A percentile compares a stretch with the other conserved stretches of the same genome.
These are phyloP conservation scores for Polymixis lichenea DNA, from an alignment of 2,888 invertebrate species.

Conservation along the genomic window DNA sequence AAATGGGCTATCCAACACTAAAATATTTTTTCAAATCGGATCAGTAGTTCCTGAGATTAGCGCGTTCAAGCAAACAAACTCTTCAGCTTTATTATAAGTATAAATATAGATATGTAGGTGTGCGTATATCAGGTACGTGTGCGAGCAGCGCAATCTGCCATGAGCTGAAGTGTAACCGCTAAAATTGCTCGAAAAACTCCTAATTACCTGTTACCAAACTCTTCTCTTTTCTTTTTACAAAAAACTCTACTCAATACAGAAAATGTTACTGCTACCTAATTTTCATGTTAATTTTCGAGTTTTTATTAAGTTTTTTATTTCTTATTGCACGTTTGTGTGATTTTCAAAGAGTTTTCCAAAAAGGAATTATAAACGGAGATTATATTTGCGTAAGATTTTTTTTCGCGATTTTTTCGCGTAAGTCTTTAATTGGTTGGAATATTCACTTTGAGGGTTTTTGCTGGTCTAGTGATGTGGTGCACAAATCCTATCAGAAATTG, in stretches of 20 bases:
- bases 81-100: too few relatives aligned
- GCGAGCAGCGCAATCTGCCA: background rate
- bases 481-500: background rate
- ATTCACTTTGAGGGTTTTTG: slow-evolving; percentile 64
- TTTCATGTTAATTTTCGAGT: slow-evolving; percentile 19
- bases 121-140: background rate
- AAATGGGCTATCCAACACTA: too few relatives aligned
- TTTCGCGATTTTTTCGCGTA: slow-evolving; percentile 62
- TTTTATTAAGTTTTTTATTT: slow-evolving; percentile 28
- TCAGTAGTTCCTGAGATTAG: too few relatives aligned
- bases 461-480: slow-evolving; percentile 36
- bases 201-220: slow-evolving; percentile 1
- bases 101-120: too few relatives aligned
- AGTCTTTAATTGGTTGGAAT: slow-evolving; percentile 80
- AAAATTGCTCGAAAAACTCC: background rate
- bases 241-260: slow-evolving; percentile 18
- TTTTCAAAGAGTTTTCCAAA: slow-evolving; percentile 42
- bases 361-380: slow-evolving; percentile 38
- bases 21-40: too few relatives aligned
- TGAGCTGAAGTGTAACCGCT: background rate
- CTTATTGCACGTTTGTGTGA: slow-evolving; percentile 20
- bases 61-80: too few relatives aligned
- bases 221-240: background rate
- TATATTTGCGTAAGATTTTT: slow-evolving; percentile 48
- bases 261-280: slow-evolving; percentile 10